A percentile compares a stretch with the other conserved stretches of the same genome.
phyloP scores from a whole-genome alignment of 2,113 vertebrate genomes.

The Colius striatus region DNA sequence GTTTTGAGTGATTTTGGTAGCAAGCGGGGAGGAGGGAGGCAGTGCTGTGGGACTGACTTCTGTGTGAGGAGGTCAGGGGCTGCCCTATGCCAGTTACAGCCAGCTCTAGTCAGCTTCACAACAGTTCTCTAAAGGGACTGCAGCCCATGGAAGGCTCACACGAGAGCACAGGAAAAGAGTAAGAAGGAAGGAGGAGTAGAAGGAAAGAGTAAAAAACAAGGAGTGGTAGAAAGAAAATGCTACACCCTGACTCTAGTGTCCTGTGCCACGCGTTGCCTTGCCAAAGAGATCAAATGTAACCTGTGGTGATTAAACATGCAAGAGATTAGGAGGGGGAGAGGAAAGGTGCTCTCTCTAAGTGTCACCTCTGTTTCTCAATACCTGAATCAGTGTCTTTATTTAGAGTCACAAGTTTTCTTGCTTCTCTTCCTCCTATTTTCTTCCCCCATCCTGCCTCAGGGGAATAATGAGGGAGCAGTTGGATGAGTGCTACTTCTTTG shows the following conservation, averaged over 20 bases:
- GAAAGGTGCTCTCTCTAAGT: neutral
- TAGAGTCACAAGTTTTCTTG: neutral
- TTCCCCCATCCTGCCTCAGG: neutral
- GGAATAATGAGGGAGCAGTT: neutral
- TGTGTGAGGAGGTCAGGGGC: neutral
- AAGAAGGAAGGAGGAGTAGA: neutral
- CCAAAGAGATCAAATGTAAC: neutral
- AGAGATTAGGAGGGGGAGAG: neutral
- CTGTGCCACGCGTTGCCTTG: neutral
- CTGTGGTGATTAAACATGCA: neutral
- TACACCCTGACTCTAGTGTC: neutral
- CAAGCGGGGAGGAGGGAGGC: fast-evolving
- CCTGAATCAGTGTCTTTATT: neutral
- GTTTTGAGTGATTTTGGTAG: neutral
- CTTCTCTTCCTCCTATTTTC: neutral
- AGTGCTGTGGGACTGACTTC: neutral
- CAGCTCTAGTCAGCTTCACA: neutral
- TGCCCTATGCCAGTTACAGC: neutral
- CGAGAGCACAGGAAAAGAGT: neutral
- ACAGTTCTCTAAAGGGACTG: neutral
- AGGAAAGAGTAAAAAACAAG: neutral
- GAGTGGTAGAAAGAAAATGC: neutral
- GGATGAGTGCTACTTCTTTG: neutral
- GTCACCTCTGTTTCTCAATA: neutral
- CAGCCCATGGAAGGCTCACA: neutral